Percentiles rank a stretch among this genome's conserved stretches.
These are phyloP conservation scores for Manis javanica DNA, from an alignment of 2,797 vertebrate genomes.

Conservation along the genomic window DNA sequence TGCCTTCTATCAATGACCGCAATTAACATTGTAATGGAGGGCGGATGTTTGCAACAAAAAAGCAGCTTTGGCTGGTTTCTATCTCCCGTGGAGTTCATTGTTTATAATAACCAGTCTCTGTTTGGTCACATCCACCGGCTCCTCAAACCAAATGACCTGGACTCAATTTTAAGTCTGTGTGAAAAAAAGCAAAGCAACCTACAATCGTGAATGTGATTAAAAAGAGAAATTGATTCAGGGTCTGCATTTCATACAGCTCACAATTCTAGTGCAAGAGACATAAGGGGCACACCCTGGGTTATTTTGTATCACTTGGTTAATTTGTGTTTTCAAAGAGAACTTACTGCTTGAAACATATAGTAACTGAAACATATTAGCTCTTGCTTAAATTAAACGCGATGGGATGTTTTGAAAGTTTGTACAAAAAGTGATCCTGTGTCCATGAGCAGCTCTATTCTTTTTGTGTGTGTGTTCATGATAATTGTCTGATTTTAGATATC, in stretches of 20 bases:
- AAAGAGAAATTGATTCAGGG: background rate
- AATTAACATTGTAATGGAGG: background rate
- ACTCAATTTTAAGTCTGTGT: background rate
- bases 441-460: background rate
- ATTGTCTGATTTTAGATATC: background rate
- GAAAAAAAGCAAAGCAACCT: background rate
- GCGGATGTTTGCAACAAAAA: background rate
- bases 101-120: background rate
- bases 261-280: background rate
- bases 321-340: background rate
- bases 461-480: background rate
- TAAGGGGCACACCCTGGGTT: fast-evolving
- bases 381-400: background rate
- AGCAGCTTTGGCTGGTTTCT: background rate
- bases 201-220: background rate
- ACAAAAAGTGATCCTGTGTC: too few species aligned
- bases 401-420: background rate
- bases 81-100: background rate
- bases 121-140: background rate
- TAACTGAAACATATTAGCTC: background rate
- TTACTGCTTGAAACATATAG: background rate
- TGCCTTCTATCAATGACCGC: background rate
- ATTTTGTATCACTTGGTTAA: background rate
- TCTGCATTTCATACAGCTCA: background rate
- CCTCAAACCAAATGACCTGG: background rate